These are phyloP conservation scores for Paracentrotus lividus DNA, from an alignment of 53 echinoderm and acorn worm species.

Conservation along the genomic window DNA sequence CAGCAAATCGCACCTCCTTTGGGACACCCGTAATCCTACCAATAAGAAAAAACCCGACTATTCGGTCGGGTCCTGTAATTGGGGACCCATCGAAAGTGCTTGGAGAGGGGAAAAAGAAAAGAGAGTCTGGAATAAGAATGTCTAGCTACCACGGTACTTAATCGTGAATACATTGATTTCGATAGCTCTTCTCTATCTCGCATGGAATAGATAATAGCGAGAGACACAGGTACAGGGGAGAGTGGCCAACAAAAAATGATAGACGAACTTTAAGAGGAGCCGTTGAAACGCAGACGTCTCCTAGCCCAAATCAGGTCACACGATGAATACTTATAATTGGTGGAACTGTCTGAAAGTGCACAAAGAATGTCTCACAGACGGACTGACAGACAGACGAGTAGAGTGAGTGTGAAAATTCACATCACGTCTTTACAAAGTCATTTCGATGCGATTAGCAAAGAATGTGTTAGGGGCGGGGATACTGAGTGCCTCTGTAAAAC, in stretches of 20 bases:
- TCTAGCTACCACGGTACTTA: slow-evolving; percentile 1
- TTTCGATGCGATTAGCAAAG: background rate
- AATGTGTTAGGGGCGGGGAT: background rate
- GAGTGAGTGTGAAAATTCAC: slow-evolving; percentile 9
- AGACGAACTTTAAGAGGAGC: too few relatives aligned
- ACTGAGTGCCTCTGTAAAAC: too few relatives aligned
- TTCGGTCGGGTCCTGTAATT: slow-evolving; percentile 4
- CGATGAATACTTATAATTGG: background rate
- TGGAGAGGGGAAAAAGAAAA: background rate
- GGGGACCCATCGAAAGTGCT: slow-evolving; percentile 43
- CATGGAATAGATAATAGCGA: background rate
- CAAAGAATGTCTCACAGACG: background rate
- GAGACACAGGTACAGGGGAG: background rate
- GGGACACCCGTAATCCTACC: slow-evolving; percentile 36
- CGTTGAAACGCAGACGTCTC: too few relatives aligned
- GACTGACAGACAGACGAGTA: background rate
- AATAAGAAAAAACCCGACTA: slow-evolving; percentile 22
- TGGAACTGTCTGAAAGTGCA: background rate
- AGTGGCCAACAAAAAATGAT: background rate
- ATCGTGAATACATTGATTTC: slow-evolving; percentile 33
- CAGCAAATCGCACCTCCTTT: slow-evolving; percentile 52
- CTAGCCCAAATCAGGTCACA: too few relatives aligned
- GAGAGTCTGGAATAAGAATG: slow-evolving; percentile 29
- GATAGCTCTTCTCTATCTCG: background rate
- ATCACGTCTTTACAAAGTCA: background rate